Base-by-base conservation (phyloP, 2,888 invertebrate species). In the Steinernema carpocapsae region DNA sequence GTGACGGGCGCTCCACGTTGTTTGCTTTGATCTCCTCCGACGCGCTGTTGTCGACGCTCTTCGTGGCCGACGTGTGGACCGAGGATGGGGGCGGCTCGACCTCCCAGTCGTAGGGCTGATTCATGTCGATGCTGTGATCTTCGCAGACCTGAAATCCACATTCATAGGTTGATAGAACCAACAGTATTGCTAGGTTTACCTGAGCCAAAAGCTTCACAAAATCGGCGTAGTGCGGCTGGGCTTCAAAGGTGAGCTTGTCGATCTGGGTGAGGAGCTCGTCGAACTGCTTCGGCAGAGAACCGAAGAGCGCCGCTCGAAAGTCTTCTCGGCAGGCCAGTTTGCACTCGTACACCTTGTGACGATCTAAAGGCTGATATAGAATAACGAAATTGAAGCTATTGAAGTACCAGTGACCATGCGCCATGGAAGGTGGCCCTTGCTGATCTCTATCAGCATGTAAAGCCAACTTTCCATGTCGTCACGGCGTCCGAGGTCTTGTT, bases 401-500 rank as follows among this genome's bases (percentile, higher is more conserved):
- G n/a, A n/a, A n/a, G n/a, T n/a, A n/a, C 75, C 83, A 24, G 80
- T 78, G 74, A 82, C 74, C 48, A 79, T 75, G 70, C 82, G 76
- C 83, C 83, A 83, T 29, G 83, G 83, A 26, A 83, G 74, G 26
- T 75, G 75, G n/a, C 82, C 82, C 42, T 76, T 78, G 32, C 78
- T 76, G 74, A 83, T 76, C 73, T 83, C 83, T 72, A 82, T 12
- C 1, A 74, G 78, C 77, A 82, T 80, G 73, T 83, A 83, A 48
- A 82, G 78, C 83, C 83, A 83, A 46, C 78, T 78, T 59, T 83
- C 83, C 10, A 79, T 32, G 56, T 83, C 83, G 70, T 83, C 83
- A 24, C 77, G 74, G n/a, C 82, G 75, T 0, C 79, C 77, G 2
- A 83, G 76, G 71, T 83, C 83, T 51, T 73, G 59, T 24, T 59